phyloP scores from a whole-genome alignment of 2,113 vertebrate genomes.

The Hippocampus comes region DNA sequence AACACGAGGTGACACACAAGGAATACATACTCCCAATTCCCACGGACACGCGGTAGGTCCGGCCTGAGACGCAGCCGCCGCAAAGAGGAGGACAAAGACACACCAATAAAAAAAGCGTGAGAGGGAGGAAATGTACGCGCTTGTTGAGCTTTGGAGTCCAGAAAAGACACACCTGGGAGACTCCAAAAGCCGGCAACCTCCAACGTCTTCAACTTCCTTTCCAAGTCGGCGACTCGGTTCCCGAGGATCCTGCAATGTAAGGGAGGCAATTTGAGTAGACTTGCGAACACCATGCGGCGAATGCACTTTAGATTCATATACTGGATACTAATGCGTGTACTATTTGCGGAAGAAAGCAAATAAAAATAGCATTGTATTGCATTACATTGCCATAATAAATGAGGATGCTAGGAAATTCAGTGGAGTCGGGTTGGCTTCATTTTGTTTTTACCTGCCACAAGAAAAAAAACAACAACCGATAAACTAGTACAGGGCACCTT shows the following conservation, averaged over 20 bases:
- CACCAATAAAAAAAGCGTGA: conserved; percentile 2
- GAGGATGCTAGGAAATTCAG: no score
- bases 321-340: no score
- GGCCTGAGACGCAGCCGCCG: conserved; percentile 76
- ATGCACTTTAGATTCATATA: no score
- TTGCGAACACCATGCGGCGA: no score
- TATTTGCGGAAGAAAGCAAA: no score
- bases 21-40: conserved; percentile 95
- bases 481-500: no score
- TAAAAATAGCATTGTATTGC: no score
- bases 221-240: conserved; percentile 89
- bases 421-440: no score
- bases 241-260: conserved; percentile 83
- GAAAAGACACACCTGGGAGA: conserved; percentile 82
- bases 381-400: no score
- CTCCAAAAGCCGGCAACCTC: conserved; percentile 97
- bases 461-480: no score
- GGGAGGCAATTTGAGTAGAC: neutral
- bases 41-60: conserved; percentile 94
- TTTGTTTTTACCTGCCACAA: no score
- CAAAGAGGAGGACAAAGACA: conserved; percentile 41
- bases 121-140: neutral
- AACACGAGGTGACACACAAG: conserved; percentile 64
- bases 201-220: conserved; percentile 92
- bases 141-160: neutral